phyloP scores from a whole-genome alignment of 2,888 invertebrate genomes.

The Tenodera sinensis region DNA sequence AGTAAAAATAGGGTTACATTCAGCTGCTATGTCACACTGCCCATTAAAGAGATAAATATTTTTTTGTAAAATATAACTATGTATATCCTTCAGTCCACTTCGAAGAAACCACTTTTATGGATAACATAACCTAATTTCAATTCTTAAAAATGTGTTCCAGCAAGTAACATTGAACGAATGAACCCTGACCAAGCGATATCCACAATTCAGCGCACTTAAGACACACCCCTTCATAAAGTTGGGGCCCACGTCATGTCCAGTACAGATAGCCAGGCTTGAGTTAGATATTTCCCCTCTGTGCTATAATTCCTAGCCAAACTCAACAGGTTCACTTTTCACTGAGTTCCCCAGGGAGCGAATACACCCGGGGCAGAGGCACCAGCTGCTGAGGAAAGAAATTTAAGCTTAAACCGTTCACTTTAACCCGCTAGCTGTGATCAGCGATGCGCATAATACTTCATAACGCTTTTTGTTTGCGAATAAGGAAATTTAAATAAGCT shows the following conservation, averaged over 20 bases:
- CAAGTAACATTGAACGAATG: no score
- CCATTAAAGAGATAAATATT: no score
- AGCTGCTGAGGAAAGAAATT: background rate
- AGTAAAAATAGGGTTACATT: no score
- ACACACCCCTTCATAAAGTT: background rate
- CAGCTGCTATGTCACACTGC: no score
- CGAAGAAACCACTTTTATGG: no score
- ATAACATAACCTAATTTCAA: no score
- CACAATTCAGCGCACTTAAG: background rate
- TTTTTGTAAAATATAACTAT: no score
- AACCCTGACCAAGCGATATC: background rate
- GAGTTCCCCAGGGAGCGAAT: background rate
- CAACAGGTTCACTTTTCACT: background rate
- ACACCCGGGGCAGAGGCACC: background rate
- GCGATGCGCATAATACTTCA: background rate
- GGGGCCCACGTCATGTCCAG: background rate
- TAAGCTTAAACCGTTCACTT: background rate
- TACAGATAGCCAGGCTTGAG: background rate
- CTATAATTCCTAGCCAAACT: background rate
- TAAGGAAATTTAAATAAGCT: no score
- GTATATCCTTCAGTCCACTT: no score
- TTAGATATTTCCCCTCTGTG: background rate
- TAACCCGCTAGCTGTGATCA: background rate
- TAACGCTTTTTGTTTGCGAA: background rate
- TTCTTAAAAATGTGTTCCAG: no score